A percentile compares a stretch with the other conserved stretches of the same genome.
These are phyloP conservation scores for Dione vanillae DNA, from an alignment of 2,888 invertebrate genomes.

Conservation along the genomic window DNA sequence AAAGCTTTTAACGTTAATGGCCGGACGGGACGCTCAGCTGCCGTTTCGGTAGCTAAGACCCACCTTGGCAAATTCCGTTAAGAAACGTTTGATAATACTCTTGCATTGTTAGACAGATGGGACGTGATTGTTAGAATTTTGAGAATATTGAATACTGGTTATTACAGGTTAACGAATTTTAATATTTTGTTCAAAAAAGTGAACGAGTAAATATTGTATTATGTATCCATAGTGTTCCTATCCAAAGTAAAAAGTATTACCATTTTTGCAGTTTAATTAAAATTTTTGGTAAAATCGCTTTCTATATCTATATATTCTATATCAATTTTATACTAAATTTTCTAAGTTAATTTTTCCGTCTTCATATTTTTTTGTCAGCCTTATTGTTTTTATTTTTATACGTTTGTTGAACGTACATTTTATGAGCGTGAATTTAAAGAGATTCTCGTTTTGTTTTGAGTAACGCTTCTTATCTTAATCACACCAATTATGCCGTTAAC, in stretches of 20 bases:
- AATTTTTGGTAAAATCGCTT: too few species aligned
- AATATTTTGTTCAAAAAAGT: too few species aligned
- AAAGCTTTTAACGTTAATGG: constrained; percentile 71
- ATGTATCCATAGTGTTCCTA: too few species aligned
- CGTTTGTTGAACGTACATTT: not conserved
- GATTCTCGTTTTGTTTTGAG: not conserved
- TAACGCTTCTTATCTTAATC: not conserved
- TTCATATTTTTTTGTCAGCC: not conserved
- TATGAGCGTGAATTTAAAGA: too few species aligned
- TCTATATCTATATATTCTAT: too few species aligned
- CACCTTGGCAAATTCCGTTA: constrained; percentile 18
- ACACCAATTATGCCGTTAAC: not conserved
- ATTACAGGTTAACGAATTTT: too few species aligned
- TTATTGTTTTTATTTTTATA: not conserved
- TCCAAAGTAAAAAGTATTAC: too few species aligned
- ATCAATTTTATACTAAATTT: not conserved
- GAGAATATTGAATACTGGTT: too few species aligned
- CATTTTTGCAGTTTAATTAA: too few species aligned
- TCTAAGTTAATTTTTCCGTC: not conserved
- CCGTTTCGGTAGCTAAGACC: constrained; percentile 37
- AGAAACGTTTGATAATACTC: constrained; percentile 1
- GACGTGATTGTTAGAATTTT: too few species aligned
- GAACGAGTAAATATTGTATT: too few species aligned
- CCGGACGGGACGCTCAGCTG: constrained; percentile 48
- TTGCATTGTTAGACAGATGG: not conserved